phyloP scores from a whole-genome alignment of 2,888 invertebrate genomes.

The Xanthorhoe designata region DNA sequence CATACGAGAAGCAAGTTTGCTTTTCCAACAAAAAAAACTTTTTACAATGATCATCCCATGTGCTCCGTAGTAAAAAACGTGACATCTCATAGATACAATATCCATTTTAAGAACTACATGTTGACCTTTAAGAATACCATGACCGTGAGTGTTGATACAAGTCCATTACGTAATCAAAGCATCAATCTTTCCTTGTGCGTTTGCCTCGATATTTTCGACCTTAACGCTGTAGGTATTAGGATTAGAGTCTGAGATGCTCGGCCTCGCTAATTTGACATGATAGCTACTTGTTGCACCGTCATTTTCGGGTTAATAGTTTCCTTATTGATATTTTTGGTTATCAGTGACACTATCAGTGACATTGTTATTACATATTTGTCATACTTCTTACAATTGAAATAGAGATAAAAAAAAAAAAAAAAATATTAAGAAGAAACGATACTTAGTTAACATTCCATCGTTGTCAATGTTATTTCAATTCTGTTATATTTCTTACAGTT shows the following conservation, averaged over 20 bases:
- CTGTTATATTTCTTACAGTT: no score
- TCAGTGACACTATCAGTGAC: slow-evolving; percentile 40
- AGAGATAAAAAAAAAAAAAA: no score
- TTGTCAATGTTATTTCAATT: no score
- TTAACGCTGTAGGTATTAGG: slow-evolving; percentile 19
- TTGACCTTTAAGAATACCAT: slow-evolving; percentile 76
- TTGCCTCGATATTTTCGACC: slow-evolving; percentile 32
- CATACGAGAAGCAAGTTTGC: neutral
- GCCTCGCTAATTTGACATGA: slow-evolving; percentile 51
- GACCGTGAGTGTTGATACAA: slow-evolving; percentile 79
- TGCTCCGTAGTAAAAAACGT: slow-evolving; percentile 12
- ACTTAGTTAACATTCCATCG: no score
- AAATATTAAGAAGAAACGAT: no score
- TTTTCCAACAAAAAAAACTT: neutral
- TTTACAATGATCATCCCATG: neutral
- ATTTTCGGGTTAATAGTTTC: slow-evolving; percentile 58
- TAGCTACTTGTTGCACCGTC: slow-evolving; percentile 61
- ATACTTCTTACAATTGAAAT: neutral
- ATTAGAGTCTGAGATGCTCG: slow-evolving; percentile 29
- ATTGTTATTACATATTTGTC: slow-evolving; percentile 6
- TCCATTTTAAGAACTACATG: slow-evolving; percentile 59
- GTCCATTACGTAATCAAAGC: slow-evolving; percentile 75
- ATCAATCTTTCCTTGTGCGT: slow-evolving; percentile 66
- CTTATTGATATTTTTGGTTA: slow-evolving; percentile 56
- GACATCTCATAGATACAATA: slow-evolving; percentile 49